Conservation (phyloP, 2,888 invertebrate genomes). For the Ditylenchus weischeri region DNA sequence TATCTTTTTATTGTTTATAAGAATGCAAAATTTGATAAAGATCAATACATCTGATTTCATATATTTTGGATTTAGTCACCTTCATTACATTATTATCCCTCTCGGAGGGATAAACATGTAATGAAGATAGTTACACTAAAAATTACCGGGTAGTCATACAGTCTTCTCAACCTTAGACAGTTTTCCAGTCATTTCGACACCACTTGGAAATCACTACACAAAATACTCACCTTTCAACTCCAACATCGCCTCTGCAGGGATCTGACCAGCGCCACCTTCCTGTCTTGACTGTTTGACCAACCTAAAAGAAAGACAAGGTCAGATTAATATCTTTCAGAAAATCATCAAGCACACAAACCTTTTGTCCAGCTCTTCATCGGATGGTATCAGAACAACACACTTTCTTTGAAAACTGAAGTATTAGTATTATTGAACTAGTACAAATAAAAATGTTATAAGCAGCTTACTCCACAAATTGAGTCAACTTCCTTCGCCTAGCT, state of each 20-base stretch:
- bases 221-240: slow-evolving; percentile 97
- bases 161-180: no score
- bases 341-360: slow-evolving; percentile 60
- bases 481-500: slow-evolving; percentile 94
- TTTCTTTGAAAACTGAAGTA: slow-evolving; percentile 74
- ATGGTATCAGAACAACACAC: slow-evolving; percentile 86
- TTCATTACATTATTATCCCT: no score
- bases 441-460: slow-evolving; percentile 1
- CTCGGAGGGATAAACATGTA: no score
- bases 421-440: slow-evolving; percentile 68
- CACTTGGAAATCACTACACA: no score
- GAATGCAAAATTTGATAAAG: no score
- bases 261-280: slow-evolving; percentile 67
- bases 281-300: slow-evolving; percentile 70
- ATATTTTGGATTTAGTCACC: no score
- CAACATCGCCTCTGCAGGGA: slow-evolving; percentile 85
- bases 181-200: background rate
- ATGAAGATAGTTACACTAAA: no score
- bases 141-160: no score
- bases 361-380: slow-evolving; percentile 81
- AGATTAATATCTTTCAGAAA: no score
- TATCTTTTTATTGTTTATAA: no score
- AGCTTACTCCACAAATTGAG: slow-evolving; percentile 67
- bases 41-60: no score
- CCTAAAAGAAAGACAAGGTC: no score